phyloP scores from a whole-genome alignment of 2,888 invertebrate genomes.

The Yponomeuta cagnagella region DNA sequence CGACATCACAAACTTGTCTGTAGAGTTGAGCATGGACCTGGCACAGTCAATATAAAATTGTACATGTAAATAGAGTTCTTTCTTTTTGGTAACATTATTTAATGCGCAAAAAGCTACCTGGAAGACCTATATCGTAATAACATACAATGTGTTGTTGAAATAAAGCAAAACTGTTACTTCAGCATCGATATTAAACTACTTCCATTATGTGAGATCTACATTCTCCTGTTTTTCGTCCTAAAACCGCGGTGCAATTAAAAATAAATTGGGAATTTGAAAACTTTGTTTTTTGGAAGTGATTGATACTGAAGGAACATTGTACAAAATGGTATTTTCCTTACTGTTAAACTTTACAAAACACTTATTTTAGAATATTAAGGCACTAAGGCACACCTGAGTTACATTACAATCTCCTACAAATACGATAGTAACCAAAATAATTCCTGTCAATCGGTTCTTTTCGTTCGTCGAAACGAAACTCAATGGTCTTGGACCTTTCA shows the following conservation, averaged over 20 bases:
- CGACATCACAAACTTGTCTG: too few relatives aligned
- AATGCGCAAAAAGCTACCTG: too few relatives aligned
- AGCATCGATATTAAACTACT: too few relatives aligned
- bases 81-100: not conserved
- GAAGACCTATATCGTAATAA: too few relatives aligned
- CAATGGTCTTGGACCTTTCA: not conserved
- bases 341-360: not conserved
- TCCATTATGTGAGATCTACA: too few relatives aligned
- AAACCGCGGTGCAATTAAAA: too few relatives aligned
- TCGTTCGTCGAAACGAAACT: not conserved
- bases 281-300: too few relatives aligned
- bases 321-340: not conserved
- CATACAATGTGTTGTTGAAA: too few relatives aligned
- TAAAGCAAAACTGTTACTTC: too few relatives aligned
- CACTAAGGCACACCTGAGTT: not conserved
- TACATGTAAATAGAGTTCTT: conserved; percentile 1
- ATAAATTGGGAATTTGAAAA: too few relatives aligned
- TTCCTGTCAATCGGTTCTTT: not conserved
- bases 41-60: not conserved
- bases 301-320: not conserved
- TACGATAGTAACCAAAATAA: not conserved
- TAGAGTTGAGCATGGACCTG: not conserved
- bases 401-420: too few relatives aligned
- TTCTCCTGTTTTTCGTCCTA: too few relatives aligned
- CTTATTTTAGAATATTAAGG: not conserved